Percentiles rank a stretch among this genome's conserved stretches.
These are phyloP conservation scores for Drosophila vallismaia DNA, from an alignment of 2,888 invertebrate genomes.

Conservation along the genomic window DNA sequence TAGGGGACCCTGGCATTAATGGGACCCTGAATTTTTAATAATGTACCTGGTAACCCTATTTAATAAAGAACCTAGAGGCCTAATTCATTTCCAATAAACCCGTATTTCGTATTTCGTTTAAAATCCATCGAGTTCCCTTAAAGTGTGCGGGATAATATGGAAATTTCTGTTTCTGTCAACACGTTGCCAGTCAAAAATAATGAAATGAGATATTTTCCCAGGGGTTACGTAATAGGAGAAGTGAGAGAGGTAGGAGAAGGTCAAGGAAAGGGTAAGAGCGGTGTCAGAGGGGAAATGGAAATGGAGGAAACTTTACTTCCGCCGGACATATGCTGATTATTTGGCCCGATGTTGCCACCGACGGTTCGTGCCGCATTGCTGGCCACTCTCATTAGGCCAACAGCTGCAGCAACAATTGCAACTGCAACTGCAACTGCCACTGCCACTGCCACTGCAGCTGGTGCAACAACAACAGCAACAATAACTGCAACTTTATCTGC, in stretches of 20 bases:
- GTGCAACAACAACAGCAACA: constrained; percentile 22
- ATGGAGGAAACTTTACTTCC: constrained; percentile 26
- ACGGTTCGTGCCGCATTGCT: constrained; percentile 47
- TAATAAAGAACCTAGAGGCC: no score
- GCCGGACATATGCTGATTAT: constrained; percentile 62
- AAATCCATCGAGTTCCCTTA: neutral
- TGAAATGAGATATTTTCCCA: neutral
- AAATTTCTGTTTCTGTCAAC: neutral
- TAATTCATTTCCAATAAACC: no score
- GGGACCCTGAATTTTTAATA: no score
- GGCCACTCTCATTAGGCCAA: constrained; percentile 52
- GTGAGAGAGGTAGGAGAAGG: neutral
- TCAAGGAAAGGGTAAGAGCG: neutral
- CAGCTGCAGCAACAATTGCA: constrained; percentile 48
- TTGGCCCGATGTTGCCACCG: constrained; percentile 45
- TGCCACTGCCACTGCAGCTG: constrained; percentile 10
- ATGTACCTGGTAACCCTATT: no score
- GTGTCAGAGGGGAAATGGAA: neutral
- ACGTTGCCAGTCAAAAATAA: neutral
- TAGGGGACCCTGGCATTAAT: no score
- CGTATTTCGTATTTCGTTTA: neutral
- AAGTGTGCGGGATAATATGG: neutral
- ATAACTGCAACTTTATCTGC: constrained; percentile 26
- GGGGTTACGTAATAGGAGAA: neutral
- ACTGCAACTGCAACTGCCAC: constrained; percentile 33